Evolutionary conservation across 2,888 invertebrate genomes (phyloP).

Genomic region (Esperia sulphurella): DNA sequence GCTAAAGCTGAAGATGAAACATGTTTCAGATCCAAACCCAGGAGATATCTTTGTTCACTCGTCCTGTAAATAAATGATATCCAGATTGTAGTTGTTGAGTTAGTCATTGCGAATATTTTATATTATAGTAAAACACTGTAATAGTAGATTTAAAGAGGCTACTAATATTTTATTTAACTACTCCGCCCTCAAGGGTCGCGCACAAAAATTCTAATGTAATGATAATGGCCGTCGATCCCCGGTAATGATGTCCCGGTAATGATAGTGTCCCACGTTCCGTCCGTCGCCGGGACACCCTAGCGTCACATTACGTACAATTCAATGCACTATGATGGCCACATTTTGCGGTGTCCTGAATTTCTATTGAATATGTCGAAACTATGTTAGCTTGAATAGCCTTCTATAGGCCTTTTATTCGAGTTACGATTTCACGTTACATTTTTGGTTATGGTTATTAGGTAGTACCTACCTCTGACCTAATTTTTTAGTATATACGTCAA

Average conservation of each 20-base stretch:
- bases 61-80: too few species aligned
- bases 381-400: conserved; percentile 35
- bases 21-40: too few species aligned
- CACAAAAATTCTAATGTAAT: conserved; percentile 27
- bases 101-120: too few species aligned
- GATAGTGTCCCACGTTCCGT: conserved; percentile 10
- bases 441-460: too few species aligned
- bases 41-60: too few species aligned
- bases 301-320: conserved; percentile 53
- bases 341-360: conserved; percentile 64
- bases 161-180: conserved; percentile 5
- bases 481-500: too few species aligned
- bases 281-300: conserved; percentile 19
- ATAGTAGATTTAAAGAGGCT: not conserved
- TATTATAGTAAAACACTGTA: not conserved
- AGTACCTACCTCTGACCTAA: too few species aligned
- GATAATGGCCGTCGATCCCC: conserved; percentile 19
- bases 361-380: conserved; percentile 53
- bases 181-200: conserved; percentile 5
- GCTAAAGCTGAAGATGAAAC: too few species aligned
- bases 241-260: conserved; percentile 17
- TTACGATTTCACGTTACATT: conserved; percentile 27
- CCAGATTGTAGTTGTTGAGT: too few species aligned
- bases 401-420: conserved; percentile 41
- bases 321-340: conserved; percentile 60